Percentiles rank a stretch among this genome's conserved stretches.
phyloP scores from a whole-genome alignment of 2,113 vertebrate genomes.

The Callopanchax toddi region DNA sequence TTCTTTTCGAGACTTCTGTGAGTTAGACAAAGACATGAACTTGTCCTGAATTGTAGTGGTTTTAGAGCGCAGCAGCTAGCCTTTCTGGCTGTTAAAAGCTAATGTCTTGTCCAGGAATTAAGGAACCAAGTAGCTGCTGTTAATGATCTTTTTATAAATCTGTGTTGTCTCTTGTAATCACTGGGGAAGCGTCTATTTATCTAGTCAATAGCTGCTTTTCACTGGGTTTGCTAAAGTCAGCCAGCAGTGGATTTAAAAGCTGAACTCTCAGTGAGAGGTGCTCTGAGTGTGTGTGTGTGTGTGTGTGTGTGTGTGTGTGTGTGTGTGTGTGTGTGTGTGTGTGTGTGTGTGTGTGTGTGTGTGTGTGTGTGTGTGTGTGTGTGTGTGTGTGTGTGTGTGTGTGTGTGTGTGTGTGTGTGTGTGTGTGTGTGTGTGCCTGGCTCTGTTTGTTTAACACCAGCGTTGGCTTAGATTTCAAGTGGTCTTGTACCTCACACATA shows the following conservation, averaged over 20 bases:
- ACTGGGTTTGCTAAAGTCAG: slow-evolving; percentile 5
- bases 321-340: too few species aligned
- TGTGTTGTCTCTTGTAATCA: neutral
- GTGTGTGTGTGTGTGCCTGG: slow-evolving; percentile 40
- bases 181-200: too few species aligned
- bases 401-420: slow-evolving; percentile 30
- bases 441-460: slow-evolving; percentile 55
- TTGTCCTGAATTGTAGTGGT: too few species aligned
- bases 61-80: too few species aligned
- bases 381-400: slow-evolving; percentile 30
- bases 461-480: slow-evolving; percentile 41
- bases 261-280: slow-evolving; percentile 7
- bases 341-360: slow-evolving; percentile 30
- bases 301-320: neutral
- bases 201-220: neutral
- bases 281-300: slow-evolving; percentile 24
- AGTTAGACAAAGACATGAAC: too few species aligned
- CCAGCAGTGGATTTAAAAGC: slow-evolving; percentile 28
- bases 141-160: neutral
- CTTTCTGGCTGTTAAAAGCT: too few species aligned
- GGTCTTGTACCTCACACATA: slow-evolving; percentile 46
- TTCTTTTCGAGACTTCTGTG: too few species aligned
- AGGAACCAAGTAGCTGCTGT: neutral
- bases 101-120: too few species aligned
- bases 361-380: slow-evolving; percentile 31